A percentile compares a stretch with the other conserved stretches of the same genome.
Conservation (phyloP, 2,113 vertebrate species). For the Riparia riparia region DNA sequence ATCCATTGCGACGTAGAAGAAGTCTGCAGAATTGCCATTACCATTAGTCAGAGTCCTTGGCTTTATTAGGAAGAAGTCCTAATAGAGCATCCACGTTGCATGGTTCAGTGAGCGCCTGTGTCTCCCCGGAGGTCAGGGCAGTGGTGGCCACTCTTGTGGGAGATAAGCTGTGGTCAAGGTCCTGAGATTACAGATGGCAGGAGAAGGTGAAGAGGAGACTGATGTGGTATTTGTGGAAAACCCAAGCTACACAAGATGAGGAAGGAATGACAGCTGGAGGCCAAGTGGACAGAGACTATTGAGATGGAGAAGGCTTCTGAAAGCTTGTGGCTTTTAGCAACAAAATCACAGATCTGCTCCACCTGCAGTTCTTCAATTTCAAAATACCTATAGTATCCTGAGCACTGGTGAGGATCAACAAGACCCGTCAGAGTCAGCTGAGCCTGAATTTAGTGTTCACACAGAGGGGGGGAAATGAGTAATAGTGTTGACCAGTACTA, state of each 20-base stretch:
- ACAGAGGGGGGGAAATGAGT: neutral
- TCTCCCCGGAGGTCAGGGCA: neutral
- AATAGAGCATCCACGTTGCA: neutral
- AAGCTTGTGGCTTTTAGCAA: neutral
- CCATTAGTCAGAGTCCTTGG: neutral
- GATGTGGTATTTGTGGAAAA: neutral
- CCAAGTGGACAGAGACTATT: neutral
- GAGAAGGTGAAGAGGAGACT: neutral
- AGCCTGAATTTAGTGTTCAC: neutral
- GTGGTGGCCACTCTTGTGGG: neutral
- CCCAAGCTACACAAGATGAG: neutral
- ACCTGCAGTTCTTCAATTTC: neutral
- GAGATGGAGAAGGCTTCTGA: neutral
- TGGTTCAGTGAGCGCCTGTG: neutral
- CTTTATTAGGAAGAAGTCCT: neutral
- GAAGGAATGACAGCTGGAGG: neutral
- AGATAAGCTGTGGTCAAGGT: neutral
- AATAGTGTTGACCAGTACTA: neutral
- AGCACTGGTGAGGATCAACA: neutral
- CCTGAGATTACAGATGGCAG: neutral
- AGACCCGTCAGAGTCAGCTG: neutral
- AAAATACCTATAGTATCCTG: neutral
- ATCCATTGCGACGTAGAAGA: neutral
- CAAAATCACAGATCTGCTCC: neutral
- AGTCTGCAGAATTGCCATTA: neutral